phyloP scores from a whole-genome alignment of 2,797 vertebrate genomes.

The Hydrocynus forskahlii region DNA sequence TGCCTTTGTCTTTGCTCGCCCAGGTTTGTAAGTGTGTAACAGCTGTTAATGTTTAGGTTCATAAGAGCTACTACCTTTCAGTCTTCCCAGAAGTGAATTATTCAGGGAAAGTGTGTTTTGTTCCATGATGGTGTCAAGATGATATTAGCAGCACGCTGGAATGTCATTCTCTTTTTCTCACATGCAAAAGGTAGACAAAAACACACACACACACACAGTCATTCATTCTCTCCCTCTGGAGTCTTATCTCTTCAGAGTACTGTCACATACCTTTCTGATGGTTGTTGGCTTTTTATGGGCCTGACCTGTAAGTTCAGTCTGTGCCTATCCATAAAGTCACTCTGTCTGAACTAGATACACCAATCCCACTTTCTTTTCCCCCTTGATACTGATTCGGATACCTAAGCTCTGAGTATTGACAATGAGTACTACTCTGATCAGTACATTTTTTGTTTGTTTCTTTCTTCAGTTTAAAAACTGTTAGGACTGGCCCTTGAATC shows the following conservation, averaged over 20 bases:
- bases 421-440: neutral
- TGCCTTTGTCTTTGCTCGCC: slow-evolving; percentile 17
- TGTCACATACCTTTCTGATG: neutral
- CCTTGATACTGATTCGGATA: neutral
- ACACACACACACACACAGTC: neutral
- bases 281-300: neutral
- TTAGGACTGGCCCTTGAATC: no score
- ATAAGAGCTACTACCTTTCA: slow-evolving; percentile 75
- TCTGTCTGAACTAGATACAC: neutral
- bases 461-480: neutral
- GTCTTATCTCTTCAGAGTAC: neutral
- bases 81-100: slow-evolving; percentile 73
- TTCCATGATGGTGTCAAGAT: slow-evolving; percentile 73
- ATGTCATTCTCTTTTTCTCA: slow-evolving; percentile 57
- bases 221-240: neutral
- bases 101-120: slow-evolving; percentile 71
- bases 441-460: neutral
- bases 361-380: no score
- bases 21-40: neutral
- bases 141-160: slow-evolving; percentile 63
- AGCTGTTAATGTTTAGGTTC: slow-evolving; percentile 65
- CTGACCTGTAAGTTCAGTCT: neutral
- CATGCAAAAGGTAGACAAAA: neutral
- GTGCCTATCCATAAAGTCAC: neutral
- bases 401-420: neutral